A percentile compares a stretch with the other conserved stretches of the same genome.
Conservation (phyloP, 2,888 invertebrate genomes). For the Muschampia plurimacula region DNA sequence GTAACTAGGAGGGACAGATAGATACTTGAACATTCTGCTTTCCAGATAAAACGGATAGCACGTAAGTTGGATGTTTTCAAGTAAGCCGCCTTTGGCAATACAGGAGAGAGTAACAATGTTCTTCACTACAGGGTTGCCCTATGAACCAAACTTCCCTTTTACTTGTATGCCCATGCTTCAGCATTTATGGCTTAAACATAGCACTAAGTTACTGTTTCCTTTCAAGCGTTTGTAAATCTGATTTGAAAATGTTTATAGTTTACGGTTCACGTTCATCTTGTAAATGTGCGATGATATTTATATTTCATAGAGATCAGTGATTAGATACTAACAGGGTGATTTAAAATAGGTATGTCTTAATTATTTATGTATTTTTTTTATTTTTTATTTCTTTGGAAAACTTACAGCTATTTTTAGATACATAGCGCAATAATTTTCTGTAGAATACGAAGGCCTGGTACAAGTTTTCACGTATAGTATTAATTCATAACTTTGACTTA, state of each 20-base stretch:
- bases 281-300: not conserved
- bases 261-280: not conserved
- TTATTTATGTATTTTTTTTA: too few relatives aligned
- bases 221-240: not conserved
- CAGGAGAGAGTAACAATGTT: slow-evolving; percentile 34
- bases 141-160: slow-evolving; percentile 8
- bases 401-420: too few relatives aligned
- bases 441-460: too few relatives aligned
- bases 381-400: too few relatives aligned
- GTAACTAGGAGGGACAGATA: slow-evolving; percentile 20
- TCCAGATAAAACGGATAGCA: slow-evolving; percentile 32
- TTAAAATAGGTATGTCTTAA: not conserved
- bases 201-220: slow-evolving; percentile 2
- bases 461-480: too few relatives aligned
- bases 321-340: not conserved
- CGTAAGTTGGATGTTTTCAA: slow-evolving; percentile 38
- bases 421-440: too few relatives aligned
- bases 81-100: slow-evolving; percentile 37
- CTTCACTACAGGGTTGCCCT: slow-evolving; percentile 30
- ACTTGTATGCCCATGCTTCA: slow-evolving; percentile 14
- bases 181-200: slow-evolving; percentile 9
- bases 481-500: too few relatives aligned
- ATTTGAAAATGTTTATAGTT: not conserved
- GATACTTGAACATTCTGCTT: slow-evolving; percentile 17
- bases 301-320: not conserved